Conservation (phyloP, 2,797 vertebrate genomes). For the Botia kubotai region DNA sequence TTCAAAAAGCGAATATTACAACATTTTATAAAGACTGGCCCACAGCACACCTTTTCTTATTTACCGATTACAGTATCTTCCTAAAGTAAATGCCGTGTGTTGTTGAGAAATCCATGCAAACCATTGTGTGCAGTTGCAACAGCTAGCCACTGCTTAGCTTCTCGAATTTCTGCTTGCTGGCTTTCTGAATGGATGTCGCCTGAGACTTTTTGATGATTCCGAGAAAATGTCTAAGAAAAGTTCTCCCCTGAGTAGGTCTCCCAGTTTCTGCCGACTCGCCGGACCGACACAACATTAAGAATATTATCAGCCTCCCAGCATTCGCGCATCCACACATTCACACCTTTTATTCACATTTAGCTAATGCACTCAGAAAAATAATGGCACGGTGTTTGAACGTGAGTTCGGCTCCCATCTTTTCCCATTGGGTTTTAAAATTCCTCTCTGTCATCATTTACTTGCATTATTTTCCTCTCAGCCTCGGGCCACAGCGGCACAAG, state of each 20-base stretch:
- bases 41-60: background rate
- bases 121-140: background rate
- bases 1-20: too few relatives aligned
- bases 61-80: background rate
- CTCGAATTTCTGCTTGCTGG: background rate
- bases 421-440: slow-evolving; percentile 17
- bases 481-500: slow-evolving; percentile 17
- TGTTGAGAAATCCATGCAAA: background rate
- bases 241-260: background rate
- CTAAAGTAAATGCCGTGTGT: background rate
- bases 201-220: slow-evolving; percentile 17
- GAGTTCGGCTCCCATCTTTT: slow-evolving; percentile 17
- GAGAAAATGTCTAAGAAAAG: background rate
- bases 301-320: background rate
- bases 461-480: slow-evolving; percentile 39
- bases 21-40: too few relatives aligned
- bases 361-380: slow-evolving; percentile 20
- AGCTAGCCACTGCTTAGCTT: background rate
- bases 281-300: background rate
- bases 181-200: slow-evolving; percentile 9
- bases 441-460: slow-evolving; percentile 41
- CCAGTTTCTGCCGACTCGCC: background rate
- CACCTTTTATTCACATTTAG: slow-evolving; percentile 24
- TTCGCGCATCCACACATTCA: background rate
- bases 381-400: slow-evolving; percentile 10